Percentiles rank a stretch among this genome's conserved stretches.
Conservation (phyloP, 2,888 invertebrate genomes). For the Chromoteleia sp. region DNA sequence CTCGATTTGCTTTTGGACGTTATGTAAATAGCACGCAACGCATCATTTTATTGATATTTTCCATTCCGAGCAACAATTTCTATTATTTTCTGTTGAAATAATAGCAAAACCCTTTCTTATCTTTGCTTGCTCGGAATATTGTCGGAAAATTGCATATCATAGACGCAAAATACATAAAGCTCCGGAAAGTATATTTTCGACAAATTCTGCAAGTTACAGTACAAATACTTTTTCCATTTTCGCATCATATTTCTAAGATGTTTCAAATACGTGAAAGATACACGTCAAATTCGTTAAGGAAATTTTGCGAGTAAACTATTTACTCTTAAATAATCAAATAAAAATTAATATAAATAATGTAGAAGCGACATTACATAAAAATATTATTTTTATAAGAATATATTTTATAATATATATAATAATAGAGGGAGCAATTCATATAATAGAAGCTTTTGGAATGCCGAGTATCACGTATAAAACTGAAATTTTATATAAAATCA, state of each 20-base stretch:
- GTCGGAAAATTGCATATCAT: slow-evolving; percentile 30
- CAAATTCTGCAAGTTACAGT: slow-evolving; percentile 8
- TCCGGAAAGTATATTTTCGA: neutral
- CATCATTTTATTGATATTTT: neutral
- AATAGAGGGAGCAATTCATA: too few relatives aligned
- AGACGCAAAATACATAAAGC: slow-evolving; percentile 9
- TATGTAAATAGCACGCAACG: neutral
- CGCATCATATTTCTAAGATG: slow-evolving; percentile 13
- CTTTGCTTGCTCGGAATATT: neutral
- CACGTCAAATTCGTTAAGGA: neutral
- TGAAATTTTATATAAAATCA: too few relatives aligned
- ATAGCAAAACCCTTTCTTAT: slow-evolving; percentile 5
- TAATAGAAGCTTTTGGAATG: too few relatives aligned
- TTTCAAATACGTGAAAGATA: neutral
- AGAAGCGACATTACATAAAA: too few relatives aligned
- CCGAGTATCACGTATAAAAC: too few relatives aligned
- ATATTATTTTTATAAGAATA: too few relatives aligned
- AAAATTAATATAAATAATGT: too few relatives aligned
- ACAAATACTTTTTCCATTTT: slow-evolving; percentile 25
- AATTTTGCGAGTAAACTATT: neutral
- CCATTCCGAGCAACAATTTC: slow-evolving; percentile 9
- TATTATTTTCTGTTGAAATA: slow-evolving; percentile 8
- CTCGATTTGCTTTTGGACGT: neutral
- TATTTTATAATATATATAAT: too few relatives aligned
- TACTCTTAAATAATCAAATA: neutral